phyloP scores from a whole-genome alignment of 2,888 invertebrate species.

The Yponomeuta evonymella region DNA sequence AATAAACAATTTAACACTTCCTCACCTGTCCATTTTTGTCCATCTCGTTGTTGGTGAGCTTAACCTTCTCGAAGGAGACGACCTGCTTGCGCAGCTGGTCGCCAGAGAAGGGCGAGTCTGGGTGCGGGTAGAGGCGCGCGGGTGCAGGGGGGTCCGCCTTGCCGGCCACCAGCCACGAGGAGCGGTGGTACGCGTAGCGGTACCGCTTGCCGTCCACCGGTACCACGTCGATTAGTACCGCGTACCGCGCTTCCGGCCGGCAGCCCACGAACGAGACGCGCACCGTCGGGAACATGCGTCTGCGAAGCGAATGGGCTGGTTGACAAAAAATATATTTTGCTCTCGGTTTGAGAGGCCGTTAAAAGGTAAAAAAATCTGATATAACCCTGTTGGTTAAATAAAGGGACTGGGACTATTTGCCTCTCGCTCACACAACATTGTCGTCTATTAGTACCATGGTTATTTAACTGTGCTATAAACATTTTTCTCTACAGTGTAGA shows the following conservation, averaged over 20 bases:
- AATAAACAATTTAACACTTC: slow-evolving; percentile 10
- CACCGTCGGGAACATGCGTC: slow-evolving; percentile 98
- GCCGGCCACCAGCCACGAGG: slow-evolving; percentile 98
- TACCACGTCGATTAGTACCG: slow-evolving; percentile 96
- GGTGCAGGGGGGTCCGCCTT: slow-evolving; percentile 98
- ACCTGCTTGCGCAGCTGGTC: slow-evolving; percentile 97
- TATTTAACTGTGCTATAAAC: too few relatives aligned
- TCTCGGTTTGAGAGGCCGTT: too few relatives aligned
- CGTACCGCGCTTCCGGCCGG: slow-evolving; percentile 89
- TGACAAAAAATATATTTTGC: neutral
- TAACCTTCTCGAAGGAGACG: slow-evolving; percentile 98
- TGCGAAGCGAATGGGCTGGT: slow-evolving; percentile 48
- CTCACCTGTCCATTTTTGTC: slow-evolving; percentile 96
- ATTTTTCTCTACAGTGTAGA: too few relatives aligned
- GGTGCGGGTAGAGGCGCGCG: slow-evolving; percentile 95
- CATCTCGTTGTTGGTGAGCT: slow-evolving; percentile 98
- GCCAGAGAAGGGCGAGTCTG: slow-evolving; percentile 96
- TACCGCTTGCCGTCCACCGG: slow-evolving; percentile 97
- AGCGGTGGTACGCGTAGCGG: slow-evolving; percentile 98
- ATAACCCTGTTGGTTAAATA: too few relatives aligned
- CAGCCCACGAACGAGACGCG: slow-evolving; percentile 93
- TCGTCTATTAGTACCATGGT: too few relatives aligned
- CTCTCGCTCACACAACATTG: too few relatives aligned
- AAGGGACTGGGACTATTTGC: too few relatives aligned
- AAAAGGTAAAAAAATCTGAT: too few relatives aligned